Base-by-base conservation (phyloP, 2,113 vertebrate genomes). In the Choloepus hoffmanni region DNA sequence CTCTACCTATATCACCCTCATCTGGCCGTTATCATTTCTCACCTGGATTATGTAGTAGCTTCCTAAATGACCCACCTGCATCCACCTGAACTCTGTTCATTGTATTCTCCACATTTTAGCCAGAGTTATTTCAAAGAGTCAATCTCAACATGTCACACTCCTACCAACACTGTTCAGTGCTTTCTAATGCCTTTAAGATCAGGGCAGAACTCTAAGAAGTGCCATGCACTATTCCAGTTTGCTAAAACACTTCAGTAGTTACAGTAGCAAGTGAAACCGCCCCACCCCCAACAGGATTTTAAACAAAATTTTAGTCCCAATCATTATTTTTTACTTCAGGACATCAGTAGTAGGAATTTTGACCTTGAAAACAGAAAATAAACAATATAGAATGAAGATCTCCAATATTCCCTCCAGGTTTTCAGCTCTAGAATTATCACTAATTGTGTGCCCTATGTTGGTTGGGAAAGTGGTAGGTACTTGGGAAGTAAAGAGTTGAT, bases 391-490 rank as follows among this genome's bases (percentile, higher is more conserved):
- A 62, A 45, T 91, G 10, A 82, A 67, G 33, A 48, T 36, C 30
- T 89, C 10, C 18, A 3, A n/a, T 12, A 68, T 79, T 72, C 58
- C 5, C 23, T 43, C 12, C 43, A n/a, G 23, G 3, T 60, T 14
- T 73, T 85, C 18, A 53, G 67, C 8, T 93, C 36, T 1, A 21
- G 1, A 73, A 30, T 30, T 48, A 12, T 40, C 28, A 5, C 55
- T 72, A 85, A 28, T 70, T 55, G 6, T 33, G 10, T 62, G n/a
- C 67, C 33, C 1, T 83, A n/a, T 23, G 60, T 19, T 73, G 11
- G 0, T 3, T 83, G 28, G 85, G 30, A 50, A 3, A 0, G 5
- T 72, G 53, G 15, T 5, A 1, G 33, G 0, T 6, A 3, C n/a
- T 72, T 73, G 6, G 33, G 7, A 63, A 48, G 30, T 4, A 2